A percentile compares a stretch with the other conserved stretches of the same genome.
Evolutionary conservation across 2,797 vertebrate species (phyloP).

Genomic region (Phoxinus dragarum): DNA sequence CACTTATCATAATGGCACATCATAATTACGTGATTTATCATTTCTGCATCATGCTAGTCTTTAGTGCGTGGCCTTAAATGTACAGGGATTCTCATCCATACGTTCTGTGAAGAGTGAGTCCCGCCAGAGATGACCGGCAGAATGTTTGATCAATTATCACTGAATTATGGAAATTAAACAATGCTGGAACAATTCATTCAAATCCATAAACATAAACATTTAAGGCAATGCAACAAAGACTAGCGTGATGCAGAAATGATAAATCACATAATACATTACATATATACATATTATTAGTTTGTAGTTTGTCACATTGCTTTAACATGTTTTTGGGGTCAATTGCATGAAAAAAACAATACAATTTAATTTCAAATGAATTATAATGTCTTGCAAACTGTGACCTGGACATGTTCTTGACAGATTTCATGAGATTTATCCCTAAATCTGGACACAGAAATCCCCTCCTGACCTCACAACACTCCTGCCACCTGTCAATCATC

Average conservation of each 20-base stretch:
- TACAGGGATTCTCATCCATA: not conserved
- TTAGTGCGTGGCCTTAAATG: not conserved
- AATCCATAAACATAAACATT: not conserved
- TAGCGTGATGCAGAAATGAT: not conserved
- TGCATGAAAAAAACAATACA: not conserved
- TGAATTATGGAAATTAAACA: not conserved
- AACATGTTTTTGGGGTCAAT: not conserved
- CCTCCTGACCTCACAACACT: constrained; percentile 36
- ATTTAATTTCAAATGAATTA: too few relatives aligned
- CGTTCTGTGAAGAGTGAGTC: too few relatives aligned
- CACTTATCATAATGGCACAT: not conserved
- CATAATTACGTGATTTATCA: too few relatives aligned
- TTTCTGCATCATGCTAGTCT: not conserved
- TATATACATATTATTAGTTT: too few relatives aligned
- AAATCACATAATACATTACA: not conserved
- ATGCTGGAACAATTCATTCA: not conserved
- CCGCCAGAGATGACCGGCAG: too few relatives aligned
- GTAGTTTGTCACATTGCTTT: too few relatives aligned
- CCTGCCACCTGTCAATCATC: constrained; percentile 53
- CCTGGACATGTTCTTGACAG: not conserved
- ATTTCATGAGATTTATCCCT: not conserved
- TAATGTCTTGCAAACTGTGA: not conserved
- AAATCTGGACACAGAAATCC: constrained; percentile 1
- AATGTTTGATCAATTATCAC: not conserved
- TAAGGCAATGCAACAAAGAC: not conserved